Percentiles rank a stretch among this genome's conserved stretches.
phyloP scores from a whole-genome alignment of 2,113 vertebrate species.

The Agelaius tricolor region DNA sequence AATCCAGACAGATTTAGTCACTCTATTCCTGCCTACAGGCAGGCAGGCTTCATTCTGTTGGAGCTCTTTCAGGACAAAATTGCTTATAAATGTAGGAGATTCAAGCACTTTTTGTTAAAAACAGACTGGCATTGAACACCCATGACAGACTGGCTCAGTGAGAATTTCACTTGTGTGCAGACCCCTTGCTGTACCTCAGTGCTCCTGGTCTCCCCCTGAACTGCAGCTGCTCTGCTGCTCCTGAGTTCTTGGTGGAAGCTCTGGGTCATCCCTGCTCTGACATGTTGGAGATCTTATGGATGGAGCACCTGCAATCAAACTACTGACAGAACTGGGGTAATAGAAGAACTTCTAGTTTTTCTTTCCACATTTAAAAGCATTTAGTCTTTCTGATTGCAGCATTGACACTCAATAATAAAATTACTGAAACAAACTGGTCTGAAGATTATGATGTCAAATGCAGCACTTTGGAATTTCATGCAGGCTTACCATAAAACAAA shows the following conservation, averaged over 20 bases:
- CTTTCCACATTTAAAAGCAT: neutral
- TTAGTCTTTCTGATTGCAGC: neutral
- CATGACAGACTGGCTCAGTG: accelerated
- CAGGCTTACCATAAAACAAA: neutral
- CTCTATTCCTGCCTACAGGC: neutral
- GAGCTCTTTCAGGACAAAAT: neutral
- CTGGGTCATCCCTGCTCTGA: neutral
- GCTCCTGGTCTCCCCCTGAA: neutral
- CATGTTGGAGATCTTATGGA: neutral
- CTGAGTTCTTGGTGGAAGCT: neutral
- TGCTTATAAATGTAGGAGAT: neutral
- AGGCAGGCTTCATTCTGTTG: neutral
- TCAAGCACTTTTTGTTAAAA: neutral
- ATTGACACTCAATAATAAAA: neutral
- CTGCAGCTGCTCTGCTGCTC: neutral
- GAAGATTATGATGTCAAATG: neutral
- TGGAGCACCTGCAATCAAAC: neutral
- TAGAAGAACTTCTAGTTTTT: neutral
- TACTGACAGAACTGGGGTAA: neutral
- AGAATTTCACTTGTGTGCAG: neutral
- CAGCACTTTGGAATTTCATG: neutral
- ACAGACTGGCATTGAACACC: neutral
- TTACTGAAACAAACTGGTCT: neutral
- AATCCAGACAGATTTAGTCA: neutral
- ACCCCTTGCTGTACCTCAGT: neutral